Percentiles rank a stretch among this genome's conserved stretches.
Evolutionary conservation across 1,140 invertebrate species (phyloP).

Genomic region (Nephila pilipes): DNA sequence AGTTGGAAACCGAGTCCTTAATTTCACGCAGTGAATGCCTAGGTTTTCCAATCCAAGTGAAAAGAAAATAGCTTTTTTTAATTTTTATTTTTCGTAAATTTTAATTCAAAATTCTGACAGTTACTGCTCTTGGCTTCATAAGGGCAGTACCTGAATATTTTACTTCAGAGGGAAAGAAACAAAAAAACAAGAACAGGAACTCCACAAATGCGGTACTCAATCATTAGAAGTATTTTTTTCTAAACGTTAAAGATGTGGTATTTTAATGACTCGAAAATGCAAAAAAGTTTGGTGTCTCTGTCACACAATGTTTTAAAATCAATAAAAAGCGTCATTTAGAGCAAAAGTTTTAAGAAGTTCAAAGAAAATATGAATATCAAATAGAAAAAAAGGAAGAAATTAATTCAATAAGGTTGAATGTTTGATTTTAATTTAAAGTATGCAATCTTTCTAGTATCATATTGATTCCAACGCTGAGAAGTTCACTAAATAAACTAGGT

Average conservation of each 20-base stretch:
- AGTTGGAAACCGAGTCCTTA: constrained; percentile 50
- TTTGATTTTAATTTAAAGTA: neutral
- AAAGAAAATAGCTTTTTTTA: constrained; percentile 45
- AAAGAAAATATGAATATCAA: constrained; percentile 45
- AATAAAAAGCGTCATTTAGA: constrained; percentile 62
- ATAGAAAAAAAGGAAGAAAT: neutral
- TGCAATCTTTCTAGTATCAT: neutral
- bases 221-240: constrained; percentile 65
- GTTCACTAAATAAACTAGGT: no score
- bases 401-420: constrained; percentile 25
- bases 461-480: no score
- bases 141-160: constrained; percentile 68
- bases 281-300: constrained; percentile 45
- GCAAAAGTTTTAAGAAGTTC: neutral
- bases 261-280: constrained; percentile 75
- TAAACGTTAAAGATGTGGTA: neutral
- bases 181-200: neutral
- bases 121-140: constrained; percentile 46
- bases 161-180: constrained; percentile 33
- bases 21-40: constrained; percentile 63
- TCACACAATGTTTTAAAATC: constrained; percentile 53
- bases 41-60: constrained; percentile 37
- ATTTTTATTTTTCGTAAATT: constrained; percentile 55
- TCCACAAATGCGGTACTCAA: constrained; percentile 65
- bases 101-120: constrained; percentile 75